phyloP scores from a whole-genome alignment of 2,113 vertebrate genomes.

The Calidris pygmaea region DNA sequence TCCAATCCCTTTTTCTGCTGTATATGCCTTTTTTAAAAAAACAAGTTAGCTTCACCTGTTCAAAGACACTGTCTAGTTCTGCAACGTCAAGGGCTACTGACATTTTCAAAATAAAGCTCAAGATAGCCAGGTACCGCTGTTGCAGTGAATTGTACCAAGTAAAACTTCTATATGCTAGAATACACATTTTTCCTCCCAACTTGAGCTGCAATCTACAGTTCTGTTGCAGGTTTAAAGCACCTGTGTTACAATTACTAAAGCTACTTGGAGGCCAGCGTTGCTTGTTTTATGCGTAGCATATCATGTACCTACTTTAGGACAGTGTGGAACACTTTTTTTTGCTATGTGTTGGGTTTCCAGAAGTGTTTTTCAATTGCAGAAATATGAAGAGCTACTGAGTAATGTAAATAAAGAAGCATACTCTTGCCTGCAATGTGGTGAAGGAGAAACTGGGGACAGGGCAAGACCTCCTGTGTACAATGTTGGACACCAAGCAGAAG shows the following conservation, averaged over 20 bases:
- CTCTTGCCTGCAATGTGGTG: not conserved
- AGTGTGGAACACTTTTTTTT: not conserved
- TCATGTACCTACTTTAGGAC: not conserved
- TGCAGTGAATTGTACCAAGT: not conserved
- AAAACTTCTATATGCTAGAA: not conserved
- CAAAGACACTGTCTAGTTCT: not conserved
- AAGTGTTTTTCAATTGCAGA: slow-evolving; percentile 39
- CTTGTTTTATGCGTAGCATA: not conserved
- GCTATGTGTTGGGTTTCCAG: not conserved
- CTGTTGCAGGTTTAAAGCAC: not conserved
- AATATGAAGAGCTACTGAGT: not conserved
- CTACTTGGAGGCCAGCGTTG: not conserved
- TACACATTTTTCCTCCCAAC: rapidly evolving
- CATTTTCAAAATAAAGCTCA: not conserved
- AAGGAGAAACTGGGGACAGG: not conserved
- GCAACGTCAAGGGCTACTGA: not conserved
- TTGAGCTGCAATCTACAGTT: not conserved
- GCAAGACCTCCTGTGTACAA: not conserved
- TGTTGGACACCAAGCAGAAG: not conserved
- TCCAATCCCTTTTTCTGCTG: not conserved
- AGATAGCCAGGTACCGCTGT: not conserved
- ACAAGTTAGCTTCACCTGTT: not conserved
- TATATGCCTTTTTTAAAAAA: not conserved
- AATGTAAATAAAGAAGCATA: not conserved
- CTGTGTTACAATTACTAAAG: not conserved